Base-by-base conservation (phyloP, 2,113 vertebrate genomes). In the Poecilia latipinna region DNA sequence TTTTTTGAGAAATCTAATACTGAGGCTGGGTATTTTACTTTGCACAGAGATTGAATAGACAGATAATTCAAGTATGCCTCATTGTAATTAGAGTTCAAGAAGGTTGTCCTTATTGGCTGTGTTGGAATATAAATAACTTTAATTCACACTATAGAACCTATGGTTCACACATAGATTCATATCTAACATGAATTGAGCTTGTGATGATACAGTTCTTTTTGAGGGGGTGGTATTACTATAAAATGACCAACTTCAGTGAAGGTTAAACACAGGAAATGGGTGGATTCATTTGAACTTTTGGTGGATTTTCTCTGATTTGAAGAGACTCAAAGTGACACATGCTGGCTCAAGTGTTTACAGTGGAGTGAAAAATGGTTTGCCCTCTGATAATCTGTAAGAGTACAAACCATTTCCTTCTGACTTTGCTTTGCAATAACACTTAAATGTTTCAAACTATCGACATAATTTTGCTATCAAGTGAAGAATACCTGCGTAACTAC, bases 1-100 rank as follows among this genome's bases (percentile, higher is more conserved):
- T 37, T 7, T 12, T 10, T 37, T 37, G 35, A 37, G 0, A 79
- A 75, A 76, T 75, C 44, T 65, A 68, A 86, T 71, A 54, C 72
- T 74, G 54, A 26, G 62, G 63, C 33, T 69, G 73, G 67, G 51
- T 61, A 75, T 89, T 37, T 85, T 88, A 82, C 81, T 86, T 83
- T 74, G 76, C 72, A 33, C 7, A 1, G 12, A 7, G 44, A 77
- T 69, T 79, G 70, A 79, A 85, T 80, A 79, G 83, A 86, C 82
- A 61, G 75, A 65, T 42, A 15, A 60, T 74, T 69, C n/a, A 8
- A 57, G 22, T n/a, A n/a, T 24, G 51, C 7, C 7, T 48, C 5
- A n/a, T 24, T 57, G 8, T n/a, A 57, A n/a, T 54, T n/a, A 57
- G 51, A 24, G 51, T 57, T 57, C 8, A 57, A 17, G 8, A 24